Percentiles rank a stretch among this genome's conserved stretches.
Conservation (phyloP, 37 sponge, comb jelly and placozoan species). For the Amphimedon queenslandica region DNA sequence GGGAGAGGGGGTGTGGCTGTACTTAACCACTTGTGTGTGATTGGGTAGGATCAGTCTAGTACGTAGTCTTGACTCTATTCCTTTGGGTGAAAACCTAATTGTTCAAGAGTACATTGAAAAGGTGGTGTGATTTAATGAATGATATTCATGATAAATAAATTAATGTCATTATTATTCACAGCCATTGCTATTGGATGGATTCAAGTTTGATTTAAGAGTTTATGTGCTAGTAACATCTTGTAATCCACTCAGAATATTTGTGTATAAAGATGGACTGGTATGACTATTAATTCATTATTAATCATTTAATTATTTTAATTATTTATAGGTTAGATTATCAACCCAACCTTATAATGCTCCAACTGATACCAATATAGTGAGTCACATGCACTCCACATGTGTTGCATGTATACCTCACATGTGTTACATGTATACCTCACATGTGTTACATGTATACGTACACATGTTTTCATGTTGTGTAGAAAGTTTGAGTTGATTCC, state of each 20-base stretch:
- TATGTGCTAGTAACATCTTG: constrained; percentile 80
- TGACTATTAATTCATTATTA: constrained; percentile 1
- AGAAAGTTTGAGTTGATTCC: no score
- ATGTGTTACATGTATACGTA: background rate
- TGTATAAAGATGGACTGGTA: constrained; percentile 82
- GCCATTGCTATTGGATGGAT: constrained; percentile 76
- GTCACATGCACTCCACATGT: background rate
- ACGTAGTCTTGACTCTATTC: constrained; percentile 33
- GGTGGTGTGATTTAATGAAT: constrained; percentile 16
- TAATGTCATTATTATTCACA: constrained; percentile 11
- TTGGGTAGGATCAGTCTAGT: constrained; percentile 58
- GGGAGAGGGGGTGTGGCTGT: background rate
- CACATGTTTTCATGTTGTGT: no score
- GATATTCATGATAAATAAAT: background rate
- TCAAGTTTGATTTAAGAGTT: constrained; percentile 77
- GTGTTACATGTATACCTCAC: background rate
- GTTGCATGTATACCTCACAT: background rate
- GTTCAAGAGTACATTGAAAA: constrained; percentile 88
- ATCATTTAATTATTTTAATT: no score
- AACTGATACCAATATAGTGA: constrained; percentile 59
- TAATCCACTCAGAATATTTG: constrained; percentile 66
- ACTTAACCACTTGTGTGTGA: background rate
- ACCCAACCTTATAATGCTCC: constrained; percentile 57
- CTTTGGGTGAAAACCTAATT: constrained; percentile 32
- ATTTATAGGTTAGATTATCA: constrained; percentile 47